phyloP scores from a whole-genome alignment of 2,888 invertebrate species.

The Noctuana brunneofusca region DNA sequence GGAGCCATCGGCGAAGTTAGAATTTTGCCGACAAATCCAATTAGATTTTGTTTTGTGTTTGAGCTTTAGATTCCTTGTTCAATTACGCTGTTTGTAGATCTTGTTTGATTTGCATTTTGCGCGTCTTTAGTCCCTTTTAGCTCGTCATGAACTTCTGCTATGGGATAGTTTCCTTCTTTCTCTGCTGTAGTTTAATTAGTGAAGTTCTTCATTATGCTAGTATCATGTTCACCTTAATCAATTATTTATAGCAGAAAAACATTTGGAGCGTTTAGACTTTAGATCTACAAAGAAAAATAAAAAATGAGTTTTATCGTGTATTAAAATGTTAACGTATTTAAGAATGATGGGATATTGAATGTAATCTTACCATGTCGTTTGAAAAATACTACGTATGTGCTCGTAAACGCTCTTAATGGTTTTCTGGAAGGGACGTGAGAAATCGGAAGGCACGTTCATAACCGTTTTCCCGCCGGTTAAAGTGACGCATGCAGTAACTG shows the following conservation, averaged over 20 bases:
- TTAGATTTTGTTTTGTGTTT: slow-evolving; percentile 43
- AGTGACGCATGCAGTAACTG: slow-evolving; percentile 5
- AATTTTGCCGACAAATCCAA: slow-evolving; percentile 48
- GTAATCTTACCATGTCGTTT: neutral
- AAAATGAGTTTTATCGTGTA: neutral
- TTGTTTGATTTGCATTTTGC: slow-evolving; percentile 32
- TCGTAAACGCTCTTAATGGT: slow-evolving; percentile 9
- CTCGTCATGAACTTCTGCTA: slow-evolving; percentile 1
- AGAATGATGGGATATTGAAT: neutral
- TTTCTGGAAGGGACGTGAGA: slow-evolving; percentile 16
- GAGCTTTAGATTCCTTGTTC: slow-evolving; percentile 35
- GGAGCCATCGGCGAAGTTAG: slow-evolving; percentile 40
- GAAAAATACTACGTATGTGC: neutral
- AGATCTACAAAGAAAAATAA: no score
- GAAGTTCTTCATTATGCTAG: slow-evolving; percentile 13
- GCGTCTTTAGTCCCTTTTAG: slow-evolving; percentile 19
- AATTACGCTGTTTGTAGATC: slow-evolving; percentile 27
- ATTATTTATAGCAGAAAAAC: neutral
- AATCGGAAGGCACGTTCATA: slow-evolving; percentile 25
- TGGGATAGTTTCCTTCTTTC: slow-evolving; percentile 10
- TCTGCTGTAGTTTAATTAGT: slow-evolving; percentile 23
- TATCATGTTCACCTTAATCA: neutral
- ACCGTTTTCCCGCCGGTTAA: slow-evolving; percentile 14
- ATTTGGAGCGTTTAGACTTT: neutral
- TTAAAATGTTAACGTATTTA: no score